Evolutionary conservation across 2,113 vertebrate genomes (phyloP).

Genomic region (Calypte anna): DNA sequence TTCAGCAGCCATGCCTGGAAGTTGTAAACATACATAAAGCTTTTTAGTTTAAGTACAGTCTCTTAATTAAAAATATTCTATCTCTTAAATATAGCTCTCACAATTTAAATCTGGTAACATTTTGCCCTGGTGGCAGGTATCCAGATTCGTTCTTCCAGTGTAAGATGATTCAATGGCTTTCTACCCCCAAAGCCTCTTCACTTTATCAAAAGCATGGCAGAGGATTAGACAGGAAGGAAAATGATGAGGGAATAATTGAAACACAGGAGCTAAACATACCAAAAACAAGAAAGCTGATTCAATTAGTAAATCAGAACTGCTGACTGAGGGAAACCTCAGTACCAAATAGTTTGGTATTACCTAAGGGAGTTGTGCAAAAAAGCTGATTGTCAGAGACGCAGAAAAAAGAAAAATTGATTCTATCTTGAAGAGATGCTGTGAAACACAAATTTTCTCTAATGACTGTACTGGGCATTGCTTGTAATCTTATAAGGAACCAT

Average conservation of each 20-base stretch:
- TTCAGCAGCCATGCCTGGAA: background rate
- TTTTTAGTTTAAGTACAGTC: conserved; percentile 20
- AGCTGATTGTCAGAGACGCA: background rate
- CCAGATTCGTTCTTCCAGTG: background rate
- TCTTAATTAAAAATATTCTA: conserved; percentile 41
- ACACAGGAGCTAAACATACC: background rate
- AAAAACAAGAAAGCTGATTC: background rate
- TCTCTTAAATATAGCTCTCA: conserved; percentile 30
- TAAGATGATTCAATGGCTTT: conserved; percentile 37
- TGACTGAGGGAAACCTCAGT: background rate
- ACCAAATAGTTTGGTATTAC: background rate
- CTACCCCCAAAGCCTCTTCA: background rate
- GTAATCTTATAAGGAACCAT: background rate
- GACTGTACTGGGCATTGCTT: background rate
- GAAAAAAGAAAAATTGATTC: background rate
- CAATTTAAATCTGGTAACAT: conserved; percentile 21
- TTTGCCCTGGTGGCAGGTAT: conserved; percentile 36
- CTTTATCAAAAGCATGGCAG: conserved; percentile 31
- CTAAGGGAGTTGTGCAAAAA: background rate
- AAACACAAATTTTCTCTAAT: background rate
- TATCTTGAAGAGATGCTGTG: background rate
- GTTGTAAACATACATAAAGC: conserved; percentile 5
- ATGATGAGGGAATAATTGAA: conserved; percentile 50
- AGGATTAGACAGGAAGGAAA: conserved; percentile 12
- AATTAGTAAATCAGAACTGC: background rate